Evolutionary conservation across 2,888 invertebrate species (phyloP).

Genomic region (Pollenia labialis): DNA sequence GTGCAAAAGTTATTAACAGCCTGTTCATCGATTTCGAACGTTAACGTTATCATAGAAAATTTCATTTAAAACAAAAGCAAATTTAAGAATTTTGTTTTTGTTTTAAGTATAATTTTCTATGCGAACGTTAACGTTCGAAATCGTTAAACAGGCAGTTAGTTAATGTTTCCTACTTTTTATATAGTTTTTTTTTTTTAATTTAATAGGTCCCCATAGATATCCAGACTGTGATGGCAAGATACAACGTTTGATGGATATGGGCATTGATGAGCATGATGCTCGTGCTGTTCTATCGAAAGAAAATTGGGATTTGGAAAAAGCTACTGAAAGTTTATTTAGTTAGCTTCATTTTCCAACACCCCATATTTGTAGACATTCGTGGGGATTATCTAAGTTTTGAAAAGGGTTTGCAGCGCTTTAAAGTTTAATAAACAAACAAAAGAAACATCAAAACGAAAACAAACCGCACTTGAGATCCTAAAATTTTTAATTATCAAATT

Average conservation of each 20-base stretch:
- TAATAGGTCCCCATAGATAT: constrained; percentile 88
- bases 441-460: constrained; percentile 53
- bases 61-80: no score
- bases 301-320: constrained; percentile 96
- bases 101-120: no score
- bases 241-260: constrained; percentile 95
- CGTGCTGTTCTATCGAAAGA: constrained; percentile 95
- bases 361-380: constrained; percentile 44
- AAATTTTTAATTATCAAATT: constrained; percentile 14
- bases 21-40: no score
- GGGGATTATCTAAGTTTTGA: constrained; percentile 69
- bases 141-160: no score
- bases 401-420: constrained; percentile 56
- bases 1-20: background rate
- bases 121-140: no score
- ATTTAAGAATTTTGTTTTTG: no score
- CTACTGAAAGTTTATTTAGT: constrained; percentile 95
- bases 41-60: no score
- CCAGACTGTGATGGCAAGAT: constrained; percentile 94
- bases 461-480: constrained; percentile 57
- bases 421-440: constrained; percentile 50
- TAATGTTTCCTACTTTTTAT: background rate
- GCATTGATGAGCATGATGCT: constrained; percentile 94
- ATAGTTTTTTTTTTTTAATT: constrained; percentile 2
- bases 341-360: constrained; percentile 84